Evolutionary conservation across 2,888 invertebrate species (phyloP), one percentile per base, ranked within the genome.

Genomic region (Ctenicera cuprea): DNA sequence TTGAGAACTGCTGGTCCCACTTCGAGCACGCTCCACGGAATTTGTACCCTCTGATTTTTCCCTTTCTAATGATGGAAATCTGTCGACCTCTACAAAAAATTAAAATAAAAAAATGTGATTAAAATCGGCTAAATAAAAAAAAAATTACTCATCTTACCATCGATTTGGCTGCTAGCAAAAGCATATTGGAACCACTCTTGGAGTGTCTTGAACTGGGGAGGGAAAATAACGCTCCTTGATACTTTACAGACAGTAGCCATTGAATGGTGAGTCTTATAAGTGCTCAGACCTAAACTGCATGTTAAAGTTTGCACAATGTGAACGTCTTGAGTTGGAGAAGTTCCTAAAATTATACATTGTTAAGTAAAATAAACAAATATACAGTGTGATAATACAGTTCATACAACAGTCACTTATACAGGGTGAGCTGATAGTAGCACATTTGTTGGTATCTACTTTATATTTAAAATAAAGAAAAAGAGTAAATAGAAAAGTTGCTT

Each of bases 141-240:
- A n/a, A n/a, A n/a, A n/a, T n/a, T n/a, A n/a, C n/a, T n/a, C n/a
- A n/a, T n/a, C n/a, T 87, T 86, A 97, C 97, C 96, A 88, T 97
- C 97, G 69, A 97, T 94, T 87, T 97, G 97, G 86, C 95, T 95
- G 81, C 95, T 95, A 18, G 96, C 94, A 88, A 98, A 98, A 0
- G 98, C 96, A 87, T 98, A 98, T 82, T 95, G 94, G 89, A 98
- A 98, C 98, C 98, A 98, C 87, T 98, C 98, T 82, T 94, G 94
- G 45, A 98, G 90, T 41, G 95, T 95, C 87, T 97, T 95, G 87
- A 97, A 97, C 88, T 97, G 97, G 33, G 97, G 98, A 76, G 97
- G 97, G 88, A 98, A 97, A 75, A 97, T 92, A 75, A 97, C 93
- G 79, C 95, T 96, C 62, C 98, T 90, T 64, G 97, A 95, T 83